Conservation (phyloP, 2,888 invertebrate genomes). For the Nemotelus nigrinus region DNA sequence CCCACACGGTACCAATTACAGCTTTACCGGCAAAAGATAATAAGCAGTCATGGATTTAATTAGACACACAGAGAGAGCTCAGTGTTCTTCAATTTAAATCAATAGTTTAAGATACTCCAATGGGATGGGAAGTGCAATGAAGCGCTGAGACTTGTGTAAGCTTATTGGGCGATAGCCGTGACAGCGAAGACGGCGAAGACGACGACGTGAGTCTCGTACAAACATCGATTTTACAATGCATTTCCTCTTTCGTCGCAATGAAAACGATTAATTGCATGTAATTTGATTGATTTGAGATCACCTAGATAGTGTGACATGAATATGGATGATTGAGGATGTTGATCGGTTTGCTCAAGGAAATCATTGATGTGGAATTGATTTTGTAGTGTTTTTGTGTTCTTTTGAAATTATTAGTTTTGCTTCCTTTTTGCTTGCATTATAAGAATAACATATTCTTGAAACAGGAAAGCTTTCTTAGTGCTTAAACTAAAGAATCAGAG, state of each 20-base stretch:
- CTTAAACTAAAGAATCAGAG: no score
- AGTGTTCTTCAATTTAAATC: neutral
- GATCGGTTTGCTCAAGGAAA: no score
- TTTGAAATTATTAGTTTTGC: no score
- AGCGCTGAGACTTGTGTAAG: neutral
- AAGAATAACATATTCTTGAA: no score
- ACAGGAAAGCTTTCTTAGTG: no score
- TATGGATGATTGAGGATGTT: neutral
- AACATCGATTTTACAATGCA: neutral
- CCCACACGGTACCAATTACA: slow-evolving; percentile 6
- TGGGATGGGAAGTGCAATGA: neutral
- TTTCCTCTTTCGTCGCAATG: neutral
- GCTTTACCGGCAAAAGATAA: neutral
- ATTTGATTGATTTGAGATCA: neutral
- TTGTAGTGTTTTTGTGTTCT: no score
- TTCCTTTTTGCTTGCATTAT: no score
- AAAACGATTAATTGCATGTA: neutral
- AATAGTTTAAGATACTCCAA: neutral
- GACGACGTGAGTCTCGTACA: neutral
- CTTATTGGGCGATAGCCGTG: no score
- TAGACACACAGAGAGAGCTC: neutral
- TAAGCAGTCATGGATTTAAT: neutral
- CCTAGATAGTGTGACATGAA: neutral
- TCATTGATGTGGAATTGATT: no score
- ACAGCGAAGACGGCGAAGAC: no score